Percentiles rank a stretch among this genome's conserved stretches.
Conservation (phyloP, 2,113 vertebrate genomes). For the Pseudorectes ferrugineus region DNA sequence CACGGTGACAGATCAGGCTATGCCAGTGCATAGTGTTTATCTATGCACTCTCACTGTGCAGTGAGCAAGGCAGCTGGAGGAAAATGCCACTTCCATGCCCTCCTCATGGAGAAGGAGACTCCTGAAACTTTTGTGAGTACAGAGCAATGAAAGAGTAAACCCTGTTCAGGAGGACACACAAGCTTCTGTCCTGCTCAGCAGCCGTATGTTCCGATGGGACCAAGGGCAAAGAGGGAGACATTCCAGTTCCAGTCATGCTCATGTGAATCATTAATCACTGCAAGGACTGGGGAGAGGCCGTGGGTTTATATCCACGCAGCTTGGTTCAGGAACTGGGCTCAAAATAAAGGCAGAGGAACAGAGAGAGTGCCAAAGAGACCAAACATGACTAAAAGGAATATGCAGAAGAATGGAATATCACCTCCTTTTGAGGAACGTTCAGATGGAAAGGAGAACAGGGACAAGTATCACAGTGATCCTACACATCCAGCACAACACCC, state of each 20-base stretch:
- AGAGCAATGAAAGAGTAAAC: not conserved
- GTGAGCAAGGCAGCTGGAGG: not conserved
- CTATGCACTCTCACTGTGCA: not conserved
- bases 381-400: not conserved
- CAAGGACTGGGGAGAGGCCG: not conserved
- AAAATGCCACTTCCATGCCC: not conserved
- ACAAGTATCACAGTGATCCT: not conserved
- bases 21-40: not conserved
- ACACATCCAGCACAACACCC: not conserved
- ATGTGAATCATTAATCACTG: slow-evolving; percentile 31
- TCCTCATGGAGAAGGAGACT: not conserved
- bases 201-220: not conserved
- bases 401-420: not conserved
- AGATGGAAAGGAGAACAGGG: not conserved
- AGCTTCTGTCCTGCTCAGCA: not conserved
- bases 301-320: not conserved
- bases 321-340: not conserved
- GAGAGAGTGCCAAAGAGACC: not conserved
- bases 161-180: not conserved
- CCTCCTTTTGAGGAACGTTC: rapidly evolving
- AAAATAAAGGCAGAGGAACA: not conserved
- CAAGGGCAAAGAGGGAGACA: not conserved
- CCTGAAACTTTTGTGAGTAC: not conserved
- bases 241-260: slow-evolving; percentile 22
- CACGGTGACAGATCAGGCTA: not conserved